Base-by-base conservation (phyloP, 2,888 invertebrate species). In the Hirtodrosophila trivittata region DNA sequence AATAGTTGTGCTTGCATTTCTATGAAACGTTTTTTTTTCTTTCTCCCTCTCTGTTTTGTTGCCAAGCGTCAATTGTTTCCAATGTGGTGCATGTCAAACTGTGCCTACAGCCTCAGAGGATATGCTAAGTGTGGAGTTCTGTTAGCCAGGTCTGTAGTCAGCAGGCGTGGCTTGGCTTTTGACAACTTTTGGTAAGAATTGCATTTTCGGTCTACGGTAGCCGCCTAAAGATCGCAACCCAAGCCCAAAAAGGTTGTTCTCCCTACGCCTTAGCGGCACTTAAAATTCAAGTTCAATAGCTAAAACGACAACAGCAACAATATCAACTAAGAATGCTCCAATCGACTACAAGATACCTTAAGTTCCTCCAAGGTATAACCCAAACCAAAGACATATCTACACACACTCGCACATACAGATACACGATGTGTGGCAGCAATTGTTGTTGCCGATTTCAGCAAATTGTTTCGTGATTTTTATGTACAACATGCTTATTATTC, bases 261-360 rank as follows among this genome's bases (percentile, higher is more conserved):
- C 12, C 32, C 42, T 50, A 43, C 21, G 46, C 35, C 28, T 16
- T 43, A 14, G 54, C 71, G 49, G 52, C 66, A 75, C 76, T 86
- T 86, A 67, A 83, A 86, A 83, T 86, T 86, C 80, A 86, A 86
- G 86, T 80, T 80, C 80, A 80, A 82, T 85, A 72, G 69, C 66
- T 49, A 59, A 37, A 55, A 35, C 65, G 47, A 54, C 63, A 57
- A 57, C 55, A 32, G n/a, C n/a, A n/a, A n/a, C n/a, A n/a, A n/a
- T n/a, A n/a, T n/a, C n/a, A n/a, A n/a, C n/a, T n/a, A n/a, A n/a
- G n/a, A n/a, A n/a, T n/a, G n/a, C n/a, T n/a, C n/a, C n/a, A n/a
- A n/a, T n/a, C n/a, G n/a, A n/a, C n/a, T n/a, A n/a, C n/a, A n/a
- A n/a, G n/a, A n/a, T n/a, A n/a, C n/a, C n/a, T n/a, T n/a, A n/a